Evolutionary conservation across 2,113 vertebrate genomes (phyloP), one percentile per base, ranked within the genome.

Genomic region (Gavialis gangeticus): DNA sequence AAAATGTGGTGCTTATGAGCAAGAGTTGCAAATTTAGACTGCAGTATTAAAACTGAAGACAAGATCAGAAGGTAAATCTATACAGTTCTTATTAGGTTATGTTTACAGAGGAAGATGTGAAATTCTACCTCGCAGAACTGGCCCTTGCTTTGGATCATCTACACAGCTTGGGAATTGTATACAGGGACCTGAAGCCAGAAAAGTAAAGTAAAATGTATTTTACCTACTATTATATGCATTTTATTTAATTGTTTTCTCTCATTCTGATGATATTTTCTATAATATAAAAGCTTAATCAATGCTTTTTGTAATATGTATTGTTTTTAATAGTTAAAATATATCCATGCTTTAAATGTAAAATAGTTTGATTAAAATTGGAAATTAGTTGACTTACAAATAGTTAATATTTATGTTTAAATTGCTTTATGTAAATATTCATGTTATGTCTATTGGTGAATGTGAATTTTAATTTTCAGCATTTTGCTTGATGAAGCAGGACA

Each of bases 31-130:
- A 90, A 71, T 76, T 9, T 80, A 88, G 95, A 95, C 91, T 96
- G 84, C 96, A 94, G 94, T 95, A 94, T 92, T 94, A 95, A 95
- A 96, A 96, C 92, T 96, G 81, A 96, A 97, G 97, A 94, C 97
- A 96, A 98, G 98, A 98, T 98, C 98, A 98, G 98, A 98, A 98
- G 98, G 98, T 99, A 99, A 99, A 99, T 99, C 98, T 98, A 98
- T 99, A 98, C 98, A 98, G 99, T 99, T 99, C 98, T 98, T 99
- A 99, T 98, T 98, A 99, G 99, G 99, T 99, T 99, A 99, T 99
- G 98, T 99, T 99, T 99, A 99, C 99, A 99, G 99, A 99, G 99
- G 99, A 99, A 99, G 99, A 99, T 99, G 99, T 99, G 98, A 99
- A 99, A 99, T 99, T 99, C 99, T 99, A 99, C 99, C 99, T 99